Percentiles rank a stretch among this genome's conserved stretches.
Evolutionary conservation across 2,113 vertebrate species (phyloP).

Genomic region (Setophaga coronata): DNA sequence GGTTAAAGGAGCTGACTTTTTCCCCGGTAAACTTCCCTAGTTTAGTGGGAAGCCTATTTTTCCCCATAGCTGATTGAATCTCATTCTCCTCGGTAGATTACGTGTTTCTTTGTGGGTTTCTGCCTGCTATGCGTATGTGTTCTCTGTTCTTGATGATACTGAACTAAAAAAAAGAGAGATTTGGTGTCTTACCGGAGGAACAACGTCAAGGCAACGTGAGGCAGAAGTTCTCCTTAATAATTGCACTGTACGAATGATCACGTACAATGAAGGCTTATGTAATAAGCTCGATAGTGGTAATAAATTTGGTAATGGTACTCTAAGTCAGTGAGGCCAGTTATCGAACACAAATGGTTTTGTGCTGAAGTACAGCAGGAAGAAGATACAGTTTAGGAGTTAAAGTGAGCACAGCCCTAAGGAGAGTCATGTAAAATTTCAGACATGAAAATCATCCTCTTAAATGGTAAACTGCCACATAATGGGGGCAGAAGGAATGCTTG

Average conservation of each 20-base stretch:
- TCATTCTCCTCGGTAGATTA: accelerated
- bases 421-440: background rate
- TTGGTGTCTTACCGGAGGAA: background rate
- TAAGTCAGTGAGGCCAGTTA: background rate
- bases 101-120: background rate
- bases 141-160: background rate
- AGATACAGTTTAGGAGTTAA: background rate
- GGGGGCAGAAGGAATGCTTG: background rate
- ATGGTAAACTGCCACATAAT: background rate
- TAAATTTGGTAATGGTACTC: background rate
- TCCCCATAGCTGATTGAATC: accelerated
- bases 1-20: background rate
- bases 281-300: too few relatives aligned
- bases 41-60: background rate
- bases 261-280: background rate
- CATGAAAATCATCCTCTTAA: background rate
- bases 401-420: background rate
- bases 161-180: background rate
- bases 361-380: background rate
- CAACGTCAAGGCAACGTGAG: background rate
- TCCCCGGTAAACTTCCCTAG: accelerated
- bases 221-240: background rate
- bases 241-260: accelerated
- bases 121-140: accelerated
- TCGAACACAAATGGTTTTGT: background rate